Percentiles rank a stretch among this genome's conserved stretches.
Conservation (phyloP, 2,797 vertebrate species). For the Trichosurus vulpecula region DNA sequence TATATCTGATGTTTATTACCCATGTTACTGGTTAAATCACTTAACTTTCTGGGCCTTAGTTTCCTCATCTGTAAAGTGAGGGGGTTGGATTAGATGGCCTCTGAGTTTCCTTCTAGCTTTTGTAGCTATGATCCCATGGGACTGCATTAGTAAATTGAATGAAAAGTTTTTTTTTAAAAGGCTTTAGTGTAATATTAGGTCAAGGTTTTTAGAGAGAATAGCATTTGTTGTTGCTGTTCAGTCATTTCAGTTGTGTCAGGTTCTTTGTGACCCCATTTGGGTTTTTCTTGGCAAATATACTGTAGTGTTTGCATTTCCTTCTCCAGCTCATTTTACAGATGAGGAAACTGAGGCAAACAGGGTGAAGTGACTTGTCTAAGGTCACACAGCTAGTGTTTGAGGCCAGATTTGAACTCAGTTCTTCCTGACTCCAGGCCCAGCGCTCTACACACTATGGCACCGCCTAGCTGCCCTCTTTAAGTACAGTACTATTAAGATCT, state of each 20-base stretch:
- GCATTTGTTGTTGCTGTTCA: background rate
- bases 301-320: background rate
- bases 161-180: background rate
- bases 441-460: background rate
- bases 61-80: background rate
- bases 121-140: background rate
- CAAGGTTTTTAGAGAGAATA: background rate
- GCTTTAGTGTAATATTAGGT: background rate
- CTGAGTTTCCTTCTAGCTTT: background rate
- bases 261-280: too few relatives aligned
- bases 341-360: background rate
- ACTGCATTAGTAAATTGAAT: background rate
- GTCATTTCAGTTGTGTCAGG: background rate
- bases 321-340: background rate
- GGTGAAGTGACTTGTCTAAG: background rate
- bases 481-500: background rate
- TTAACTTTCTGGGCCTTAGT: background rate
- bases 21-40: background rate
- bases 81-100: background rate
- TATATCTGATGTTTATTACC: background rate
- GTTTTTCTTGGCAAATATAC: background rate
- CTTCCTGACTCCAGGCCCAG: too few relatives aligned
- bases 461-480: background rate
- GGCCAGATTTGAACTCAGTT: too few relatives aligned
- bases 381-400: too few relatives aligned